Base-by-base conservation (phyloP, 1,140 invertebrate genomes). In the Centruroides sculpturatus region DNA sequence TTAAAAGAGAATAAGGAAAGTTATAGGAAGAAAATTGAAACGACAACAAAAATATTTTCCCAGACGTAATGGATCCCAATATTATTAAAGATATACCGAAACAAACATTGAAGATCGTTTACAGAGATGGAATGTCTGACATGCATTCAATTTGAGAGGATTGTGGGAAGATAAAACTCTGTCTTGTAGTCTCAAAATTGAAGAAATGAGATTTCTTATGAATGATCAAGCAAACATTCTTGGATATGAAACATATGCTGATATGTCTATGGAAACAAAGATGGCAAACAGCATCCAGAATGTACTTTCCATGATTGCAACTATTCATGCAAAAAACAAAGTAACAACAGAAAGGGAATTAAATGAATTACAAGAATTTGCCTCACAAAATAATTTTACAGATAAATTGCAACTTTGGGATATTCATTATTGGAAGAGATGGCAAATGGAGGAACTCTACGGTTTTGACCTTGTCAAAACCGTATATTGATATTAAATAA, bases 241-340 rank as follows among this genome's bases (percentile, higher is more conserved):
- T 54, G 91, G 91, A 0, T 96, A 82, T 72, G 76, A 84, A 55
- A 83, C 78, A 61, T 94, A 80, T 75, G 83, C 80, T 0, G 82
- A 92, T 47, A 83, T 95, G 82, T 90, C 86, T 46, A 91, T 96
- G 88, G 83, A 89, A 77, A 93, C 89, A 0, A 95, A 94, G 79
- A 94, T 96, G 89, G 89, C 90, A 4, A 85, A 83, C 47, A 85
- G 72, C 65, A 73, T 92, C n/a, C 80, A 87, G 35, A 87, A 85
- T 74, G 81, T 94, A 1, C 76, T 85, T 57, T 76, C 81, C 54
- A 81, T 86, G 63, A 75, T n/a, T n/a, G n/a, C n/a, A n/a, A 69
- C 66, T 9, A 47, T 71, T 5, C 62, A 64, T 47, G 56, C 59
- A 9, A 67, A 68, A 47, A 74, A 71, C 35, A 79, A 79, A 61